Evolutionary conservation across 2,888 invertebrate species (phyloP), one percentile per base, ranked within the genome.

Genomic region (Nezara viridula): DNA sequence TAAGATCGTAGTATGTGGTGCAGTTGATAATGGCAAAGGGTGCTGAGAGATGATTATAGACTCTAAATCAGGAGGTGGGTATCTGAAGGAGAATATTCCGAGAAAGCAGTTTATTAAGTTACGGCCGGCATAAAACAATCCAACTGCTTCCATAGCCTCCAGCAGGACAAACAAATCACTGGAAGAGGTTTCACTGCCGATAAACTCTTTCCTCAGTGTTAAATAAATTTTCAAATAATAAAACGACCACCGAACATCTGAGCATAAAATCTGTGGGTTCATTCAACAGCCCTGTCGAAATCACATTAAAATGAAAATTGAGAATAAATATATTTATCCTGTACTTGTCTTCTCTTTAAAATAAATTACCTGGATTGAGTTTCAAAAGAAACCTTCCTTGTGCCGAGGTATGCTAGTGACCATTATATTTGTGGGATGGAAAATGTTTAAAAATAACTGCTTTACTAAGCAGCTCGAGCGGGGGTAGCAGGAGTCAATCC

Each of bases 51-150:
- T 73, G 37, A 73, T 73, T 73, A 37, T 37, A 73, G 16, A 21
- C 66, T 73, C 37, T 73, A 37, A 73, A 73, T 73, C 66, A 73
- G 66, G 66, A 73, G n/a, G 60, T 27, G 27, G 60, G 32, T 32
- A 60, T 60, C 60, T 32, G 60, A 27, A 60, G 24, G 37, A 37
- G 32, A 73, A 73, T 73, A 73, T 37, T 19, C 12, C 37, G 32
- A 19, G 66, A 73, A 73, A 73, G 66, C 66, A 37, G 66, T 73
- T 73, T 37, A 19, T 44, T 81, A n/a, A 81, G 81, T 81, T 81
- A 81, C 81, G 44, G 44, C 44, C 24, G 44, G 81, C 44, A 81
- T 81, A 81, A 81, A 81, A 40, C 44, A 44, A 81, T 81, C 37
- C 81, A 40, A 81, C 24, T 81, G 44, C 81, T 81, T n/a, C 44